phyloP scores from a whole-genome alignment of 2,888 invertebrate genomes.

The Apamea epomidion region DNA sequence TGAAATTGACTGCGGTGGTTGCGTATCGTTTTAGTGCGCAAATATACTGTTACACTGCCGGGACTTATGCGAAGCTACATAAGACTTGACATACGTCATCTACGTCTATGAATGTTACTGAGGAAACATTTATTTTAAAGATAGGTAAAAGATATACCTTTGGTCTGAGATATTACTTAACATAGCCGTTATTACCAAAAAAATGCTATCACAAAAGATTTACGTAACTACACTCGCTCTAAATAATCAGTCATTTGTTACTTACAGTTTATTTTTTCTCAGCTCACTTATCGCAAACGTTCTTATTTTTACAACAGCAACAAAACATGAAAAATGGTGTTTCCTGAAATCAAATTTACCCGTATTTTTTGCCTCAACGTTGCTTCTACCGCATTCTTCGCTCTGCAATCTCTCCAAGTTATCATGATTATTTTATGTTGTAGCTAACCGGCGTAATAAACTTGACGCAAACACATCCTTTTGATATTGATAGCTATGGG shows the following conservation, averaged over 20 bases:
- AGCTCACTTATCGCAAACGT: neutral
- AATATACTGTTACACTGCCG: neutral
- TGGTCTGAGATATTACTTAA: neutral
- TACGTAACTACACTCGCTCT: neutral
- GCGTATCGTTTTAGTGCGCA: neutral
- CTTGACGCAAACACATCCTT: slow-evolving; percentile 2
- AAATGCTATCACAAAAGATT: neutral
- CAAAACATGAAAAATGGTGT: neutral
- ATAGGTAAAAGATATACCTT: too few species aligned
- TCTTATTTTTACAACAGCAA: neutral
- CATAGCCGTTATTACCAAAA: neutral
- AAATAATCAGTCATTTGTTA: neutral
- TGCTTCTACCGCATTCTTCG: slow-evolving; percentile 45
- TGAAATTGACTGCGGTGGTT: slow-evolving; percentile 12
- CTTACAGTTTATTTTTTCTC: neutral
- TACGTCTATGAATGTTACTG: neutral
- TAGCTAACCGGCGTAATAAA: neutral
- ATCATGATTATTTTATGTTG: slow-evolving; percentile 4
- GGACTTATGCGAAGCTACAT: neutral
- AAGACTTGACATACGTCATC: neutral
- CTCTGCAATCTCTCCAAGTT: slow-evolving; percentile 25
- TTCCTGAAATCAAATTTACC: neutral
- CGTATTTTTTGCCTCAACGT: neutral
- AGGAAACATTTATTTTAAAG: neutral
- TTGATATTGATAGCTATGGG: neutral